A percentile compares a stretch with the other conserved stretches of the same genome.
Evolutionary conservation across 2,888 invertebrate genomes (phyloP).

Genomic region (Chloroclysta siterata): DNA sequence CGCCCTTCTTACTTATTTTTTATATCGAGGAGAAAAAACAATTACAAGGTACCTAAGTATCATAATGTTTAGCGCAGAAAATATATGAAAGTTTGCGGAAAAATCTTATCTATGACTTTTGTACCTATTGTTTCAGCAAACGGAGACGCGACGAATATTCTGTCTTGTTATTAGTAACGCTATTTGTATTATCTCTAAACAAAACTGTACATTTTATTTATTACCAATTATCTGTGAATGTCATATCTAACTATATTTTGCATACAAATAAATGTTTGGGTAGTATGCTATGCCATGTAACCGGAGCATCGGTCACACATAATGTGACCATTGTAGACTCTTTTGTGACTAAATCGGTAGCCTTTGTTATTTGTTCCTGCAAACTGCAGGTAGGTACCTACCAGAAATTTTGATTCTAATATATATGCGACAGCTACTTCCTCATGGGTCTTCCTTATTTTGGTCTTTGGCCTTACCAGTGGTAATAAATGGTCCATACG

Average conservation of each 20-base stretch:
- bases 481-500: background rate
- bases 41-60: background rate
- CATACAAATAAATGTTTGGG: conserved; percentile 16
- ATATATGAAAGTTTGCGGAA: background rate
- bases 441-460: background rate
- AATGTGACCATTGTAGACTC: conserved; percentile 18
- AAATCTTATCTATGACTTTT: background rate
- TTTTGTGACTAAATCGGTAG: conserved; percentile 18
- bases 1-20: too few relatives aligned
- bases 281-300: conserved; percentile 12
- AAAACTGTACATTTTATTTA: background rate
- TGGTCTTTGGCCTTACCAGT: background rate
- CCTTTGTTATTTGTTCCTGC: conserved; percentile 15
- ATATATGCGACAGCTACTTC: background rate
- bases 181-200: too few relatives aligned
- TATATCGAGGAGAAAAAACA: background rate
- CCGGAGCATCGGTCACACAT: conserved; percentile 25
- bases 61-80: background rate
- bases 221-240: background rate
- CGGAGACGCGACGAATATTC: background rate
- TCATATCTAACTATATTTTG: background rate
- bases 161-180: background rate
- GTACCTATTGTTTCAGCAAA: background rate
- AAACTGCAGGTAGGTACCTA: background rate
- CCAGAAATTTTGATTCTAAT: conserved; percentile 4